phyloP scores from a whole-genome alignment of 2,888 invertebrate species.

The Palloptera scutellata region DNA sequence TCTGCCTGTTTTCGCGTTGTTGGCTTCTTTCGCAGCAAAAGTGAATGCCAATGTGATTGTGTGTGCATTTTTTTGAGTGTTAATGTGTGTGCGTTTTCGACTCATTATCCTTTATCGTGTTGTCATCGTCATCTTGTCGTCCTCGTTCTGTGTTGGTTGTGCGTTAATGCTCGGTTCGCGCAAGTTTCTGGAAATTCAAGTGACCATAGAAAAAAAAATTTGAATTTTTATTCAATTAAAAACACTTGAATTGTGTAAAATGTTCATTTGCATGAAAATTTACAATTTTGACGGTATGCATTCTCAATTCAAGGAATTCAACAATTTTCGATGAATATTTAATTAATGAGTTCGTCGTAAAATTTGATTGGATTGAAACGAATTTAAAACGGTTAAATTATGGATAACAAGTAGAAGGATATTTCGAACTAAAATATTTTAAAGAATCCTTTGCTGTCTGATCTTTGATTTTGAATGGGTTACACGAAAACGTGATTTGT shows the following conservation, averaged over 20 bases:
- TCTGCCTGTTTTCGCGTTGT: too few relatives aligned
- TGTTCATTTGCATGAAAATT: constrained; percentile 21
- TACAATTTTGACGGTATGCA: not conserved
- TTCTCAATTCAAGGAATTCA: not conserved
- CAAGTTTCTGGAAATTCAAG: constrained; percentile 27
- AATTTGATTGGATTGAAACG: too few relatives aligned
- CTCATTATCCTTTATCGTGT: constrained; percentile 4
- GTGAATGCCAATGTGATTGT: not conserved
- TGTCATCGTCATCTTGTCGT: not conserved
- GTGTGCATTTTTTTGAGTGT: constrained; percentile 13
- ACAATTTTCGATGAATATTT: too few relatives aligned
- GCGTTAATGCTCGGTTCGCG: not conserved
- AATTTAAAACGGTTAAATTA: too few relatives aligned
- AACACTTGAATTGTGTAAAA: constrained; percentile 9
- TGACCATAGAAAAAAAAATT: constrained; percentile 41
- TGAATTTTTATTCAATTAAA: constrained; percentile 53
- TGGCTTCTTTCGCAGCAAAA: too few relatives aligned
- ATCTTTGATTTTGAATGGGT: too few relatives aligned
- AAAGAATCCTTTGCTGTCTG: too few relatives aligned
- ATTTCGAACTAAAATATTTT: too few relatives aligned
- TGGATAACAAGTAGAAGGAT: too few relatives aligned
- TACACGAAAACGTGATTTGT: too few relatives aligned
- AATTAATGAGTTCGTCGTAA: too few relatives aligned
- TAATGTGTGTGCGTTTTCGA: not conserved
- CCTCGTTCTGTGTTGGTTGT: too few relatives aligned